Base-by-base conservation (phyloP, 2,797 vertebrate species). In the Taeniopygia guttata region DNA sequence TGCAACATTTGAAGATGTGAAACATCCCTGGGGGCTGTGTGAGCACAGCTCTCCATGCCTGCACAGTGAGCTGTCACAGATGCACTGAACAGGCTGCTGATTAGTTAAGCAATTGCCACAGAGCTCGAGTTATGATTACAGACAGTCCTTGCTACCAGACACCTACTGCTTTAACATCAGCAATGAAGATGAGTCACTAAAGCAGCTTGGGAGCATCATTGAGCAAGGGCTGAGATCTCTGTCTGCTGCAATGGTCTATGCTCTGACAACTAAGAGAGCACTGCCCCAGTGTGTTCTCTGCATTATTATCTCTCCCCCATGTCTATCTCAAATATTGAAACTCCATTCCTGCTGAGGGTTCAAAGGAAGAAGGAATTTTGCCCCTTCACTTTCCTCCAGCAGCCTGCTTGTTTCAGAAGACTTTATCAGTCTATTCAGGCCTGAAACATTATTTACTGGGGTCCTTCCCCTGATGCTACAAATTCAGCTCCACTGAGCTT, bases 101-200 rank as follows among this genome's bases (percentile, higher is more conserved):
- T 40, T 68, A 75, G 62, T 72, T 81, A 66, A 75, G 54, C 43
- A 43, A 73, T 4, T 46, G 49, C 66, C 45, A 51, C 58, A 58
- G 73, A 77, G 54, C 55, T 49, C 1, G 3, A 69, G 55, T 66
- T 76, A 68, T 22, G 58, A 66, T 55, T 46, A n/a, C 70, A 88
- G 43, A 46, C 69, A 87, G 77, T 13, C 38, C 67, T 51, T 72
- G 54, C 52, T 69, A 40, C 18, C 80, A 88, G 85, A 69, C 67
- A 81, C 52, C 59, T 75, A 85, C 58, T 80, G 87, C 83, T 72
- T 86, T 29, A 89, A 64, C 73, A 80, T 48, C 85, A 81, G 36
- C 79, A 76, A 21, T 42, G 69, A 84, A 58, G 54, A 81, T 75
- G 89, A 94, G 54, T 94, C 94, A 95, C 54, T 58, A 42, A 80